A percentile compares a stretch with the other conserved stretches of the same genome.
These are phyloP conservation scores for Drosophila nigromelanica DNA, from an alignment of 1,140 invertebrate species.

Conservation along the genomic window DNA sequence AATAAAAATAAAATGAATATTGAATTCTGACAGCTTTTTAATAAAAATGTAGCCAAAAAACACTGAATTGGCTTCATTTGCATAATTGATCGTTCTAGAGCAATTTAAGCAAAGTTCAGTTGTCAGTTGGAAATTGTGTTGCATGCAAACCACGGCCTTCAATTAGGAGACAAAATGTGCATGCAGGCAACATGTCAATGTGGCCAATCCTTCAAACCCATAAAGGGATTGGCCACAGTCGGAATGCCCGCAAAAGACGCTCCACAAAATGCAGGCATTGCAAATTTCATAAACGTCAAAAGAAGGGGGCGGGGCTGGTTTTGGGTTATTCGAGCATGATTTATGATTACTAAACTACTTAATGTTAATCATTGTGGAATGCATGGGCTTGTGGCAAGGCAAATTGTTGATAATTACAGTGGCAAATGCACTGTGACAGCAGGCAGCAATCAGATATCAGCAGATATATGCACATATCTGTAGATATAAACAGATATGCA, in stretches of 20 bases:
- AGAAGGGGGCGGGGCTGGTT: neutral
- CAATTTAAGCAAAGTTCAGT: neutral
- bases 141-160: neutral
- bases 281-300: conserved; percentile 52
- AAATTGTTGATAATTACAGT: conserved; percentile 52
- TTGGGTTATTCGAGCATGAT: conserved; percentile 43
- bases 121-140: neutral
- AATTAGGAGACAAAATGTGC: conserved; percentile 13
- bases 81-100: neutral
- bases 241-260: neutral
- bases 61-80: neutral
- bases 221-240: neutral
- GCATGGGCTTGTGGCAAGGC: neutral
- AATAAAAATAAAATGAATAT: too few relatives aligned
- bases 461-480: conserved; percentile 10
- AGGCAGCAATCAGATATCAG: neutral
- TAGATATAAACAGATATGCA: conserved; percentile 6
- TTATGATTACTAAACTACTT: conserved; percentile 70
- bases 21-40: too few relatives aligned
- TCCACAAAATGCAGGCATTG: conserved; percentile 33
- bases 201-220: neutral
- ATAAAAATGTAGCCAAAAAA: neutral
- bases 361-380: conserved; percentile 65
- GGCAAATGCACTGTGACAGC: conserved; percentile 50
- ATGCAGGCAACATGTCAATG: conserved; percentile 8